A percentile compares a stretch with the other conserved stretches of the same genome.
phyloP scores from a whole-genome alignment of 2,888 invertebrate species.

The Ochlodes sylvanus region DNA sequence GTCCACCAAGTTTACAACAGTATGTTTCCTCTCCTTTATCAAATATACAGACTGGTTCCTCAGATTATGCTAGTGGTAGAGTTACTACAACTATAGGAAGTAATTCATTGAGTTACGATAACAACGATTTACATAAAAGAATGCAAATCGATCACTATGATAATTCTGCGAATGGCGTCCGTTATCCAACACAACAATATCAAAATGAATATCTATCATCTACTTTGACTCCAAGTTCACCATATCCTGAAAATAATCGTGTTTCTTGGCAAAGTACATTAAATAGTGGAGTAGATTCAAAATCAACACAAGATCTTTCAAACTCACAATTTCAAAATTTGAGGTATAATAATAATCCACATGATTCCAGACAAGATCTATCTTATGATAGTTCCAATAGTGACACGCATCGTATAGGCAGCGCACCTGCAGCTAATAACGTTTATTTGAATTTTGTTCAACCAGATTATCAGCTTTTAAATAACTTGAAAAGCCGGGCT shows the following conservation, averaged over 20 bases:
- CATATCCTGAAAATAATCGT: constrained; percentile 61
- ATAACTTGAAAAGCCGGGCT: constrained; percentile 57
- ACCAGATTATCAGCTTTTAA: constrained; percentile 65
- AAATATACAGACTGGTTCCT: constrained; percentile 64
- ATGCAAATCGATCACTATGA: constrained; percentile 77
- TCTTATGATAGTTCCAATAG: constrained; percentile 56
- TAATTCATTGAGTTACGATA: constrained; percentile 60
- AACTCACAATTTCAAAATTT: constrained; percentile 64
- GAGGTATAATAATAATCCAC: constrained; percentile 54
- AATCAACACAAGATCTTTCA: constrained; percentile 65
- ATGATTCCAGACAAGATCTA: constrained; percentile 57
- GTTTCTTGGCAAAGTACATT: constrained; percentile 67
- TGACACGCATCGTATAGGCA: constrained; percentile 71
- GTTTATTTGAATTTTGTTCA: constrained; percentile 70
- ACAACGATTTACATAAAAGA: constrained; percentile 62
- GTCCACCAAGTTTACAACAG: constrained; percentile 67
- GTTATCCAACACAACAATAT: constrained; percentile 69
- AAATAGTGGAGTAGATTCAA: constrained; percentile 59
- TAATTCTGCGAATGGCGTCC: constrained; percentile 71
- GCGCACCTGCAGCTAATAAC: constrained; percentile 70
- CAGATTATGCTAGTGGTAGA: constrained; percentile 65
- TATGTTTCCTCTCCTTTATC: constrained; percentile 75
- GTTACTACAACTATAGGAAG: constrained; percentile 62
- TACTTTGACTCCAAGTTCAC: constrained; percentile 61
- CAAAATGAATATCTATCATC: constrained; percentile 68